Conservation (phyloP, 2,113 vertebrate genomes). For the Chlorodrepanis virens region DNA sequence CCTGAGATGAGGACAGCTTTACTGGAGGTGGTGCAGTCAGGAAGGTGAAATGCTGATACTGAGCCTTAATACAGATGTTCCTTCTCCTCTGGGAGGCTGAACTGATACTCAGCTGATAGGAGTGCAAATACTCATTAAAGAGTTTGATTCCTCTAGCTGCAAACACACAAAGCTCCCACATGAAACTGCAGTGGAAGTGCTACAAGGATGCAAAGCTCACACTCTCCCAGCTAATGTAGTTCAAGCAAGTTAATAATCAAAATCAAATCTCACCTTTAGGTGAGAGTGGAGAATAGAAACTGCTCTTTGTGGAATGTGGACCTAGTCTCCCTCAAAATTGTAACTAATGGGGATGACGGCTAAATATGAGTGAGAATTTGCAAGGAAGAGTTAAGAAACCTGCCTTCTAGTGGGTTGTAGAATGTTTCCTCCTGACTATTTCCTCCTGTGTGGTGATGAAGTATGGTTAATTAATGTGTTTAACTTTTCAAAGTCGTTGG, state of each 20-base stretch:
- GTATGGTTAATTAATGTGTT: neutral
- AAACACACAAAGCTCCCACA: neutral
- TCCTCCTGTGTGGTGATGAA: neutral
- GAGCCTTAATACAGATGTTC: neutral
- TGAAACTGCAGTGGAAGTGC: neutral
- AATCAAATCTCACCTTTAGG: neutral
- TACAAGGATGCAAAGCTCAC: neutral
- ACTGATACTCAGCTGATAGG: neutral
- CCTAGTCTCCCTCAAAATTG: neutral
- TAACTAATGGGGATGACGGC: neutral
- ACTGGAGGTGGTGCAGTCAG: neutral
- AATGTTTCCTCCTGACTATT: neutral
- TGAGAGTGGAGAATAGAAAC: neutral
- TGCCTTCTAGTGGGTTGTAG: neutral
- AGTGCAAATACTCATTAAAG: neutral
- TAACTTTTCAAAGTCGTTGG: neutral
- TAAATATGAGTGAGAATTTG: neutral
- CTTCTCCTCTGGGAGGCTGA: neutral
- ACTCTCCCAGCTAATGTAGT: neutral
- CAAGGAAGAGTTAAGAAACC: neutral
- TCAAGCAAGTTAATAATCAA: neutral
- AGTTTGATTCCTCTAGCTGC: neutral
- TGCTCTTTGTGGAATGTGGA: neutral
- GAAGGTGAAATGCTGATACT: neutral
- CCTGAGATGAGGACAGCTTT: neutral